Conservation (phyloP, 2,888 invertebrate species). For the Eilema depressum region DNA sequence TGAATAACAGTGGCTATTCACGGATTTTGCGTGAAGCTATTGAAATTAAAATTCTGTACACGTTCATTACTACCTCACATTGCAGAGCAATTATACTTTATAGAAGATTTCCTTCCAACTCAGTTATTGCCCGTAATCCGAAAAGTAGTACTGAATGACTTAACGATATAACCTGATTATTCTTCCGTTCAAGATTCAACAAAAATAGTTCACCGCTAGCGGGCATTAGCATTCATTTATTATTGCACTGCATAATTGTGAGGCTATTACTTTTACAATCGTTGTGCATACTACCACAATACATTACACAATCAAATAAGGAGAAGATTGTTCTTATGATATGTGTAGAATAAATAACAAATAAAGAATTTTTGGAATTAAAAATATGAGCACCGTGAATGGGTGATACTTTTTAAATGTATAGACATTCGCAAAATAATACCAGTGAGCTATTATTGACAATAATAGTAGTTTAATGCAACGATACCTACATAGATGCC, state of each 20-base stretch:
- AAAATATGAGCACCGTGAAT: too few species aligned
- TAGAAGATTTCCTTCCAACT: background rate
- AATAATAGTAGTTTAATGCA: too few species aligned
- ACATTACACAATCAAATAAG: constrained; percentile 11
- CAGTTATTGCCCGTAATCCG: background rate
- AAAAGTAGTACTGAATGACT: constrained; percentile 11
- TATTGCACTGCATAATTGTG: constrained; percentile 20
- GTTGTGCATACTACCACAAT: constrained; percentile 3
- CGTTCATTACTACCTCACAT: background rate
- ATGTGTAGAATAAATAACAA: too few species aligned
- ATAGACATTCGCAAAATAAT: too few species aligned
- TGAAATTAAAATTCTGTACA: too few species aligned
- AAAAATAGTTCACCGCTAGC: constrained; percentile 19
- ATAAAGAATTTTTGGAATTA: too few species aligned
- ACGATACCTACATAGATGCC: too few species aligned
- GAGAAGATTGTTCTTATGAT: background rate
- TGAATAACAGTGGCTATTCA: too few species aligned
- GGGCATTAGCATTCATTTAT: constrained; percentile 21
- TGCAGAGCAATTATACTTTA: background rate
- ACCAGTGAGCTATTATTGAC: too few species aligned
- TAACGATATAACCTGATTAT: constrained; percentile 16
- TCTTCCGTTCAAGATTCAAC: constrained; percentile 16
- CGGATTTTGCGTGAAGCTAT: too few species aligned
- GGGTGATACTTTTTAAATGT: too few species aligned
- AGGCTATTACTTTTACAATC: constrained; percentile 5